Base-by-base conservation (phyloP, 1,140 invertebrate species). In the Elymnias hypermnestra region DNA sequence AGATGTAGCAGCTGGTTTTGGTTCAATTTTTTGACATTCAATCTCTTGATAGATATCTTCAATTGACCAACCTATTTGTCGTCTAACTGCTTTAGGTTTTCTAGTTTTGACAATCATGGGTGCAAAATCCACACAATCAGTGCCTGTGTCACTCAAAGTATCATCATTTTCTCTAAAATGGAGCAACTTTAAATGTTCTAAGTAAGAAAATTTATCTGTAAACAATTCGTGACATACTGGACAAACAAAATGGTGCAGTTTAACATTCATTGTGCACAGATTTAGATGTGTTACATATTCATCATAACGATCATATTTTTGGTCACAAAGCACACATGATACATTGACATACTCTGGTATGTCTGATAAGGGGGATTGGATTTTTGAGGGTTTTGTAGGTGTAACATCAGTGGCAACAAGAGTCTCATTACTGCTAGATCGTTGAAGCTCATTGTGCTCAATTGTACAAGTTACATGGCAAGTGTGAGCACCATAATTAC, bases 21-120 rank as follows among this genome's bases (percentile, higher is more conserved):
- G 63, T 41, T 85, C 76, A 41, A 75, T 40, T 54, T 68, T 74
- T 58, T 68, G 74, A 41, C 72, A 83, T 38, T 81, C 76, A 62
- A 83, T 85, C 53, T 85, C 82, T 62, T 85, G 82, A 52, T 85
- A 85, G 46, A 85, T 83, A 54, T 85, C 79, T 58, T 83, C 82
- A 60, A 81, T 63, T 43, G 82, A 85, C 82, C 82, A 85, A 69
- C 76, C 82, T 40, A 85, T 85, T 57, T 83, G 78, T 4, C 81
- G 66, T 4, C 82, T 63, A 6, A 83, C 77, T 13, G 67, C 51
- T 51, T 78, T 83, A 3, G 75, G 77, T 49, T 65, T 73, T 13
- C 74, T 73, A 2, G 61, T 69, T 57, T 82, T 81, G 23, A 70
- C 68, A 43, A 81, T 62, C 21, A 71, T 71, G 22, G 81, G 74